Percentiles rank a stretch among this genome's conserved stretches.
These are phyloP conservation scores for Venustaconcha ellipsiformis DNA, from an alignment of 1,140 invertebrate species.

Conservation along the genomic window DNA sequence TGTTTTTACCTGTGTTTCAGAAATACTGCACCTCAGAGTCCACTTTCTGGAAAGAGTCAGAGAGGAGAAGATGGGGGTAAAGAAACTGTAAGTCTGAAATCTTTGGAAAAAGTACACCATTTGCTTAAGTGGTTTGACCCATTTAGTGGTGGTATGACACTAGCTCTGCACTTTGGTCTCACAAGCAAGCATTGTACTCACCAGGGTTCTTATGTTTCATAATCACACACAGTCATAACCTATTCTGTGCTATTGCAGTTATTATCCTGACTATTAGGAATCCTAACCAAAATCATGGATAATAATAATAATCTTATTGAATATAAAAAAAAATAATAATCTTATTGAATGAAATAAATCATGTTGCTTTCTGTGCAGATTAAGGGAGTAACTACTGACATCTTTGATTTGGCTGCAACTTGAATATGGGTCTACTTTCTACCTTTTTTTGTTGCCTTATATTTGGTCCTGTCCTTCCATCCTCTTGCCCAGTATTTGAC, in stretches of 20 bases:
- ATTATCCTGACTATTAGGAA: background rate
- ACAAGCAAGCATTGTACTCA: background rate
- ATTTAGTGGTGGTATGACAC: background rate
- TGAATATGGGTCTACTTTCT: too few relatives aligned
- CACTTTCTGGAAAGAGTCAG: constrained; percentile 31
- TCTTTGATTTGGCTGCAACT: too few relatives aligned
- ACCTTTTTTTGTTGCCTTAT: too few relatives aligned
- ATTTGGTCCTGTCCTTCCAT: too few relatives aligned
- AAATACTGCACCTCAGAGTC: constrained; percentile 52
- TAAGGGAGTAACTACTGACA: too few relatives aligned
- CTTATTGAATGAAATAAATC: too few relatives aligned
- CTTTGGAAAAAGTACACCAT: background rate
- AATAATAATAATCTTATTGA: too few relatives aligned
- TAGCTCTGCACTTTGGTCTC: background rate
- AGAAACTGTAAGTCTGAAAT: constrained; percentile 49
- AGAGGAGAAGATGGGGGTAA: constrained; percentile 58
- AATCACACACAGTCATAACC: background rate
- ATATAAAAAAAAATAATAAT: too few relatives aligned
- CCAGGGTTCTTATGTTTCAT: background rate
- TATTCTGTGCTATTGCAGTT: background rate
- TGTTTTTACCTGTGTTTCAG: constrained; percentile 32
- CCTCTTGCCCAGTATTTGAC: too few relatives aligned
- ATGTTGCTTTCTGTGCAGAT: too few relatives aligned
- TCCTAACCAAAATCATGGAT: background rate
- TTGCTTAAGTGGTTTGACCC: too few relatives aligned